A percentile compares a stretch with the other conserved stretches of the same genome.
These are phyloP conservation scores for Mallateleia sp. DNA, from an alignment of 2,888 invertebrate genomes.

Conservation along the genomic window DNA sequence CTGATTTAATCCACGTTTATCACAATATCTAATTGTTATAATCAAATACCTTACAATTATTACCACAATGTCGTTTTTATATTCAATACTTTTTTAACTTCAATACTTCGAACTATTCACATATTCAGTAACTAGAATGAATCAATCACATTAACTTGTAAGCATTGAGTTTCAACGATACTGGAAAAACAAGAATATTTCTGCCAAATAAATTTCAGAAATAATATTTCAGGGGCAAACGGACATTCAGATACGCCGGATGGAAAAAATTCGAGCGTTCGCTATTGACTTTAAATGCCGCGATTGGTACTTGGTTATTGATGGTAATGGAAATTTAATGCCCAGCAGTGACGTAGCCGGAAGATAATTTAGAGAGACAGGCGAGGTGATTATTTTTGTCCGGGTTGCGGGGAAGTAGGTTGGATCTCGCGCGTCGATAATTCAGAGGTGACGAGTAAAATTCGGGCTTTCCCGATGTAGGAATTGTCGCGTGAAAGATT, in stretches of 20 bases:
- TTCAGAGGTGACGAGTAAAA: slow-evolving; percentile 20
- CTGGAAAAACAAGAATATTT: too few species aligned
- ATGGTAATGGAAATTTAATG: slow-evolving; percentile 48
- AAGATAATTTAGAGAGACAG: slow-evolving; percentile 17
- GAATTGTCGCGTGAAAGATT: background rate
- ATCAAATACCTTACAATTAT: too few species aligned
- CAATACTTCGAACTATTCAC: too few species aligned
- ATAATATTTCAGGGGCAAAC: slow-evolving; percentile 2
- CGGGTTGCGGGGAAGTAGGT: background rate
- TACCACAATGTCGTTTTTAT: too few species aligned
- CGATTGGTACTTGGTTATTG: slow-evolving; percentile 24
- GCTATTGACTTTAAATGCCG: slow-evolving; percentile 9
- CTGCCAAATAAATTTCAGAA: slow-evolving; percentile 5
- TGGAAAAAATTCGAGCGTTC: background rate
- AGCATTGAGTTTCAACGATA: too few species aligned
- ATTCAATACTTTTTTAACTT: too few species aligned
- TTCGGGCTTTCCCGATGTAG: background rate
- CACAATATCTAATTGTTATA: too few species aligned
- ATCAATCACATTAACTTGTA: too few species aligned
- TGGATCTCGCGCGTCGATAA: slow-evolving; percentile 10
- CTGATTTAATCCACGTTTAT: too few species aligned
- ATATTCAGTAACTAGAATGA: too few species aligned
- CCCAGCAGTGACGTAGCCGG: slow-evolving; percentile 16
- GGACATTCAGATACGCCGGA: background rate
- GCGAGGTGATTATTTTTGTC: slow-evolving; percentile 31